Conservation (phyloP, 2,888 invertebrate genomes). For the Hipparchia semele region DNA sequence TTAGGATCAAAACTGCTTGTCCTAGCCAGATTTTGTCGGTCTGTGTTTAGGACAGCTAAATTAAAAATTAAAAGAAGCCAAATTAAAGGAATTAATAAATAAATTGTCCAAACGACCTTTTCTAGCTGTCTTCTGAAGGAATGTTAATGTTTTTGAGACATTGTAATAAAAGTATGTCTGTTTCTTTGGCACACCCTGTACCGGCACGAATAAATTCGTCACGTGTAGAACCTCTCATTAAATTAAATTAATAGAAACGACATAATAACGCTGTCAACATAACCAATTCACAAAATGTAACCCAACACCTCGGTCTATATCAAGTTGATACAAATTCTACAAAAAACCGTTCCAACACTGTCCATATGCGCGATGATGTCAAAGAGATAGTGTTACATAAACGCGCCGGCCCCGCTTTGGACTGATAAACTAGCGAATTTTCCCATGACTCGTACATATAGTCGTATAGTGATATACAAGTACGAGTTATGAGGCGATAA, state of each 20-base stretch:
- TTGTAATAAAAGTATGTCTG: no score
- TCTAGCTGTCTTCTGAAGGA: no score
- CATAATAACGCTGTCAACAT: slow-evolving; percentile 1
- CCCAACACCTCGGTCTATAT: slow-evolving; percentile 5
- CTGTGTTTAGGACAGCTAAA: no score
- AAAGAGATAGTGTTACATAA: slow-evolving; percentile 46
- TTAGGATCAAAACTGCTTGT: no score
- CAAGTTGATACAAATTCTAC: slow-evolving; percentile 22
- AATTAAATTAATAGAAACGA: neutral
- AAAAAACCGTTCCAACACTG: slow-evolving; percentile 2
- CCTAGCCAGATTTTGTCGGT: no score
- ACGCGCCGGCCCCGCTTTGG: slow-evolving; percentile 39
- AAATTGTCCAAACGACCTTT: no score
- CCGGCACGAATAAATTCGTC: no score
- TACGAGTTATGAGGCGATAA: slow-evolving; percentile 32
- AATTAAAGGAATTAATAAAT: no score
- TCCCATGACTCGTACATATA: slow-evolving; percentile 37
- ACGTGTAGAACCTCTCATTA: neutral
- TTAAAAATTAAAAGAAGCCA: no score
- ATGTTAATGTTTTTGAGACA: no score
- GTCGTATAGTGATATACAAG: no score
- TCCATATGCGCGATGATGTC: slow-evolving; percentile 24
- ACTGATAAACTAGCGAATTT: slow-evolving; percentile 43
- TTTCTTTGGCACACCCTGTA: no score
- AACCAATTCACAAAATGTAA: slow-evolving; percentile 8